Conservation (phyloP, 2,888 invertebrate species). For the Scelioninae gen. 1 region DNA sequence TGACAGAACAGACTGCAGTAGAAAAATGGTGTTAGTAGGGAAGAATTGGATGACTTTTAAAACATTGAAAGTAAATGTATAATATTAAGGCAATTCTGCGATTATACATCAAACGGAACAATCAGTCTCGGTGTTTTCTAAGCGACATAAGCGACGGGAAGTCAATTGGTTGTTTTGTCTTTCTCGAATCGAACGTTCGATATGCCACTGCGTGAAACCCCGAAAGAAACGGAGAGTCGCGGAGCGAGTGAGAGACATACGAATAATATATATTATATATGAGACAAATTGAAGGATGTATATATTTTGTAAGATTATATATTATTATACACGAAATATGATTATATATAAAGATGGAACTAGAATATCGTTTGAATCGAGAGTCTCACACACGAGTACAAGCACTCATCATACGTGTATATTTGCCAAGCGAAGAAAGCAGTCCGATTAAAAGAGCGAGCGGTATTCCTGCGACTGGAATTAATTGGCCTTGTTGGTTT, state of each 20-base stretch:
- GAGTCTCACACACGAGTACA: slow-evolving; percentile 67
- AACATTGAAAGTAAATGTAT: slow-evolving; percentile 28
- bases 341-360: slow-evolving; percentile 52
- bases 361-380: slow-evolving; percentile 64
- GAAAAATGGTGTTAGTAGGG: too few relatives aligned
- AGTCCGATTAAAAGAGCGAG: slow-evolving; percentile 54
- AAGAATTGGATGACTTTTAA: too few relatives aligned
- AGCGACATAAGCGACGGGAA: slow-evolving; percentile 15
- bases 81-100: slow-evolving; percentile 7
- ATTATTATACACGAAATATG: slow-evolving; percentile 34
- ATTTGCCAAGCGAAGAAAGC: slow-evolving; percentile 54
- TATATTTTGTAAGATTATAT: slow-evolving; percentile 66
- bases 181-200: slow-evolving; percentile 47
- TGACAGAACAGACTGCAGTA: too few relatives aligned
- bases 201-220: slow-evolving; percentile 51
- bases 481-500: slow-evolving; percentile 55
- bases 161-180: slow-evolving; percentile 53
- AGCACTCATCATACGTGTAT: slow-evolving; percentile 52
- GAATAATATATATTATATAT: slow-evolving; percentile 69
- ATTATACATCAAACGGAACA: slow-evolving; percentile 8
- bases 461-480: slow-evolving; percentile 55
- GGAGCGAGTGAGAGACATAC: slow-evolving; percentile 62
- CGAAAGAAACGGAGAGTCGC: slow-evolving; percentile 61
- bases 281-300: slow-evolving; percentile 59
- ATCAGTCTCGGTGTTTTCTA: slow-evolving; percentile 2